Conservation (phyloP, 2,113 vertebrate species). For the Boleophthalmus pectinirostris region DNA sequence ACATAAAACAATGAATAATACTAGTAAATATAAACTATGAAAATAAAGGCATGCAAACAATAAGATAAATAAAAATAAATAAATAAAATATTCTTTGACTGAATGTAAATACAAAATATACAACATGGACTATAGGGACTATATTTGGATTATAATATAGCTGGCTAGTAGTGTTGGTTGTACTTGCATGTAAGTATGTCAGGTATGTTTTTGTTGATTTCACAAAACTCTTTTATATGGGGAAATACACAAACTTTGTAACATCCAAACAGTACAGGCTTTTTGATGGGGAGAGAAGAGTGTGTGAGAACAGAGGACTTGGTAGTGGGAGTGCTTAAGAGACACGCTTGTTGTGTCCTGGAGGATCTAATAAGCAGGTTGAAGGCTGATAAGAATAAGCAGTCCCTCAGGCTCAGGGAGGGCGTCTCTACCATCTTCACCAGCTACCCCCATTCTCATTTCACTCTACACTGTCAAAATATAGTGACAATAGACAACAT, state of each 20-base stretch:
- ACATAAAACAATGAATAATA: no score
- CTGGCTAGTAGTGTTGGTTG: no score
- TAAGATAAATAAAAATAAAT: no score
- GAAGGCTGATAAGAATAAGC: constrained; percentile 80
- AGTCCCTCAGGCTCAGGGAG: constrained; percentile 74
- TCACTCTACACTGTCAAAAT: constrained; percentile 43
- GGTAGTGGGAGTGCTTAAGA: constrained; percentile 64
- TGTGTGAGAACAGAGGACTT: constrained; percentile 35
- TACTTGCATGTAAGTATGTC: not conserved
- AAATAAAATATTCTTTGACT: no score
- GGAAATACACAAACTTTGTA: not conserved
- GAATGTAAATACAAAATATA: no score
- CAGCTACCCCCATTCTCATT: constrained; percentile 22
- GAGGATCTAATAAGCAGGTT: constrained; percentile 81
- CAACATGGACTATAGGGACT: no score
- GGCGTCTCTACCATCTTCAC: constrained; percentile 49
- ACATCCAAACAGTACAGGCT: constrained; percentile 11
- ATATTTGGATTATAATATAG: no score
- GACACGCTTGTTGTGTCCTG: constrained; percentile 68
- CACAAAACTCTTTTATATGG: not conserved
- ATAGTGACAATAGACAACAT: constrained; percentile 43
- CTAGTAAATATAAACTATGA: no score
- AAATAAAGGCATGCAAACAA: no score
- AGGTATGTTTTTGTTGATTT: constrained; percentile 3
- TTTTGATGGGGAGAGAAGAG: constrained; percentile 43